A percentile compares a stretch with the other conserved stretches of the same genome.
phyloP scores from a whole-genome alignment of 2,797 vertebrate genomes.

The Brachyrhaphis roseni region DNA sequence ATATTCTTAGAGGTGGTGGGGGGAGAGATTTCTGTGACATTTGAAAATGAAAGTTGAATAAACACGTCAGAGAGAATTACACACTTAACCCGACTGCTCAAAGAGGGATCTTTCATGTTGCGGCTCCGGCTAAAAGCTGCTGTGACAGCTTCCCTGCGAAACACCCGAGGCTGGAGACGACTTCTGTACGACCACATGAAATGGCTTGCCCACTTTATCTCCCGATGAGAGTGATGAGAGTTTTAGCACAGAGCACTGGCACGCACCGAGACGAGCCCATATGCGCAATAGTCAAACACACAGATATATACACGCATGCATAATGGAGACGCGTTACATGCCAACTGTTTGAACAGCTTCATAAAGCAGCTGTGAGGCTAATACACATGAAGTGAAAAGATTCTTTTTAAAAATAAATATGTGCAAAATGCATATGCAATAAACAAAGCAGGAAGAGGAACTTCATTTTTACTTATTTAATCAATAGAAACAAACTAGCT shows the following conservation, averaged over 20 bases:
- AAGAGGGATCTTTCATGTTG: conserved; percentile 78
- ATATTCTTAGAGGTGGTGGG: conserved; percentile 57
- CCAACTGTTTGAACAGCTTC: conserved; percentile 65
- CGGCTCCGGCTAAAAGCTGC: conserved; percentile 73
- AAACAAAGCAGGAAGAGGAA: conserved; percentile 22
- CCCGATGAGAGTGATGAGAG: conserved; percentile 67
- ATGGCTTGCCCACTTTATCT: conserved; percentile 80
- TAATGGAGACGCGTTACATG: conserved; percentile 53
- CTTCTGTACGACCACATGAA: conserved; percentile 77
- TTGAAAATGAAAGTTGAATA: conserved; percentile 76
- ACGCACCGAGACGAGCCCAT: conserved; percentile 50
- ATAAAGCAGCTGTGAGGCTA: conserved; percentile 62
- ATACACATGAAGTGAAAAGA: conserved; percentile 47
- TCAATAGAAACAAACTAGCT: conserved; percentile 31
- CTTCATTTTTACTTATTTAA: conserved; percentile 22
- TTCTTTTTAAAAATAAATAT: conserved; percentile 37
- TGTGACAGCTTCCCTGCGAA: conserved; percentile 75
- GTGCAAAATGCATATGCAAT: conserved; percentile 57
- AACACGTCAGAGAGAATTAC: conserved; percentile 82
- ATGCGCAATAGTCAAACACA: conserved; percentile 50
- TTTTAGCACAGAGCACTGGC: conserved; percentile 68
- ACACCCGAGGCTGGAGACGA: conserved; percentile 69
- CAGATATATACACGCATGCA: conserved; percentile 52
- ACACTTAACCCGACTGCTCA: conserved; percentile 71
- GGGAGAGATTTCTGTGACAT: conserved; percentile 59